Evolutionary conservation across 2,797 vertebrate genomes (phyloP).

Genomic region (Labeo calbasu): DNA sequence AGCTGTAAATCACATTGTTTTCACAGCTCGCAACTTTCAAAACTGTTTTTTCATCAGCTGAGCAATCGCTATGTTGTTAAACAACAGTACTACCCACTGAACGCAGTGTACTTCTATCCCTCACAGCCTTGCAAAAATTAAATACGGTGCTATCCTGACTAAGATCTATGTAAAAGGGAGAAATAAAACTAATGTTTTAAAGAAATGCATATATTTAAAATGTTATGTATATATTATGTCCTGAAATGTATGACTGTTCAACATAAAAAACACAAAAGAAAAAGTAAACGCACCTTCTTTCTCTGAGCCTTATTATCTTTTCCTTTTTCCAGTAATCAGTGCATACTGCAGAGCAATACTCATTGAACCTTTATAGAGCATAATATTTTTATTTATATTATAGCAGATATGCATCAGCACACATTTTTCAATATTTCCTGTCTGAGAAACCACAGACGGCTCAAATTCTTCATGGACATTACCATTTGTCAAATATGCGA

Average conservation of each 20-base stretch:
- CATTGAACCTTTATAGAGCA: neutral
- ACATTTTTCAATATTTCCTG: constrained; percentile 9
- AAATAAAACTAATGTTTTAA: neutral
- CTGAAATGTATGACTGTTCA: neutral
- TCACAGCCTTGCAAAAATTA: neutral
- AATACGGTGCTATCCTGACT: neutral
- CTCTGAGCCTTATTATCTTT: neutral
- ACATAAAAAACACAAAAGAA: neutral
- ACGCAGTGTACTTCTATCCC: neutral
- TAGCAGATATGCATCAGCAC: constrained; percentile 1
- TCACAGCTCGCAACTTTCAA: neutral
- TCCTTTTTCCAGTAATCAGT: neutral
- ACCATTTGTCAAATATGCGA: constrained; percentile 33
- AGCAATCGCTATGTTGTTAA: neutral
- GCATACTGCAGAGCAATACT: neutral
- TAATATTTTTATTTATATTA: neutral
- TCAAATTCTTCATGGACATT: constrained; percentile 31
- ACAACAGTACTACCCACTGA: neutral
- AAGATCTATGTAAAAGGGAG: neutral
- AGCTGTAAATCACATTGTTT: too few species aligned
- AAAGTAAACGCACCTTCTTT: neutral
- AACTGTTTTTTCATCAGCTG: neutral
- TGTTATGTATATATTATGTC: neutral
- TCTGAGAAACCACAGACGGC: neutral
- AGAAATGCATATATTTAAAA: neutral